Percentiles rank a stretch among this genome's conserved stretches.
Evolutionary conservation across 2,888 invertebrate species (phyloP).

Genomic region (Linnaemya vulpina): DNA sequence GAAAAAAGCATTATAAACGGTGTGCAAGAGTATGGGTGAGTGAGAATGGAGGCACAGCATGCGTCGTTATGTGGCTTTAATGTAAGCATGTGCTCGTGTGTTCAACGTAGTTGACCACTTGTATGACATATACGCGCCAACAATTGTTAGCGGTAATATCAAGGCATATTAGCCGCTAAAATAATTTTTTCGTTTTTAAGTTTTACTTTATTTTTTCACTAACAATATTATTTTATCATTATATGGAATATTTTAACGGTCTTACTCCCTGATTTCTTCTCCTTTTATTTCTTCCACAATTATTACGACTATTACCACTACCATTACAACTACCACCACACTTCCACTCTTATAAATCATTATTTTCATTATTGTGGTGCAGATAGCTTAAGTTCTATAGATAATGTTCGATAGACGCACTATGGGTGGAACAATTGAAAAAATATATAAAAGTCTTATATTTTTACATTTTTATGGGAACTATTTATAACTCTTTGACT

Average conservation of each 20-base stretch:
- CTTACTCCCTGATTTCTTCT: conserved; percentile 57
- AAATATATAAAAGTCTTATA: no score
- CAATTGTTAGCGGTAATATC: conserved; percentile 73
- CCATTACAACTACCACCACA: no score
- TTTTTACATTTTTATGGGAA: no score
- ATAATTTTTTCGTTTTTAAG: conserved; percentile 64
- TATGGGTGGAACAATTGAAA: conserved; percentile 6
- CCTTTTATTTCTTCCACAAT: conserved; percentile 15
- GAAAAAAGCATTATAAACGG: neutral
- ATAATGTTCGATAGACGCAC: conserved; percentile 39
- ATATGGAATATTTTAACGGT: conserved; percentile 72
- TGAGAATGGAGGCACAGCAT: conserved; percentile 64
- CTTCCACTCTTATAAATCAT: conserved; percentile 50
- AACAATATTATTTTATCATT: conserved; percentile 66
- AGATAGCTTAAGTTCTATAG: conserved; percentile 50
- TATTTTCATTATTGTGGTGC: conserved; percentile 54
- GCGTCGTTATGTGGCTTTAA: conserved; percentile 56
- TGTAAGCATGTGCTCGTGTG: conserved; percentile 28
- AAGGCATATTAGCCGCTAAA: conserved; percentile 73
- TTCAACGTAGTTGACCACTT: conserved; percentile 66
- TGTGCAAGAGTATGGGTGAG: neutral
- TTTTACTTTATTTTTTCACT: conserved; percentile 55
- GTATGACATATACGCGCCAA: conserved; percentile 70
- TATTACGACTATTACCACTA: conserved; percentile 19
- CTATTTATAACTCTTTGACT: no score